These are phyloP conservation scores for Onthophagus sagittarius DNA, from an alignment of 2,888 invertebrate species.

Conservation along the genomic window DNA sequence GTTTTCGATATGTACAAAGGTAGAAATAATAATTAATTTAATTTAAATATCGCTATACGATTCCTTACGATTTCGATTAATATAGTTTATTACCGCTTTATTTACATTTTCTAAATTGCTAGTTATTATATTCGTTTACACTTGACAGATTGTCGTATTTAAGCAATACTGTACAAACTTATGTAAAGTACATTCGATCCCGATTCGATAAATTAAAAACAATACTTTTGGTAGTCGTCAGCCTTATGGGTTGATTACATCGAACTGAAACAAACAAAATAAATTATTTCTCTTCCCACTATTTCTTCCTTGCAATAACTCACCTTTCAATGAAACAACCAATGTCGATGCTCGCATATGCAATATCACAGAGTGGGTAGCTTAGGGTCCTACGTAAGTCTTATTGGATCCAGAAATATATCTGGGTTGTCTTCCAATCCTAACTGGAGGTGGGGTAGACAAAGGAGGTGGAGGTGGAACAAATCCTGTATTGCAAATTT, in stretches of 20 bases:
- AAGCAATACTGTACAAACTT: slow-evolving; percentile 30
- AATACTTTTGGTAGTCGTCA: slow-evolving; percentile 41
- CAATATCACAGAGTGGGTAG: slow-evolving; percentile 41
- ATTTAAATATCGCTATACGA: slow-evolving; percentile 25
- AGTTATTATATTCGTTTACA: slow-evolving; percentile 33
- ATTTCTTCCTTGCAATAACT: slow-evolving; percentile 12
- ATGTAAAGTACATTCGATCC: slow-evolving; percentile 5
- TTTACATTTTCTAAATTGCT: slow-evolving; percentile 17
- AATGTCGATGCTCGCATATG: slow-evolving; percentile 22
- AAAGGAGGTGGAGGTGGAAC: slow-evolving; percentile 46
- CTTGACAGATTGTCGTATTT: slow-evolving; percentile 40
- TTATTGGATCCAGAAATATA: slow-evolving; percentile 39
- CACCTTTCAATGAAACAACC: slow-evolving; percentile 25
- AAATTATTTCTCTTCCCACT: not conserved
- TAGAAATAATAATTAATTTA: slow-evolving; percentile 36
- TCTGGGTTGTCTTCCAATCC: slow-evolving; percentile 48
- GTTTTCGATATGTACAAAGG: slow-evolving; percentile 40
- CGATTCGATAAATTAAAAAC: slow-evolving; percentile 23
- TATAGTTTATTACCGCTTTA: slow-evolving; percentile 15
- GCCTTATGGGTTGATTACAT: slow-evolving; percentile 37
- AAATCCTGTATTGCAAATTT: slow-evolving; percentile 55
- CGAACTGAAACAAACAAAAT: slow-evolving; percentile 31
- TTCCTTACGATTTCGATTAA: slow-evolving; percentile 19
- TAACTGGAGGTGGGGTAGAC: slow-evolving; percentile 47
- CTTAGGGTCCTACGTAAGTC: slow-evolving; percentile 45